Evolutionary conservation across 2,113 vertebrate species (phyloP).

Genomic region (Engraulis encrasicolus): DNA sequence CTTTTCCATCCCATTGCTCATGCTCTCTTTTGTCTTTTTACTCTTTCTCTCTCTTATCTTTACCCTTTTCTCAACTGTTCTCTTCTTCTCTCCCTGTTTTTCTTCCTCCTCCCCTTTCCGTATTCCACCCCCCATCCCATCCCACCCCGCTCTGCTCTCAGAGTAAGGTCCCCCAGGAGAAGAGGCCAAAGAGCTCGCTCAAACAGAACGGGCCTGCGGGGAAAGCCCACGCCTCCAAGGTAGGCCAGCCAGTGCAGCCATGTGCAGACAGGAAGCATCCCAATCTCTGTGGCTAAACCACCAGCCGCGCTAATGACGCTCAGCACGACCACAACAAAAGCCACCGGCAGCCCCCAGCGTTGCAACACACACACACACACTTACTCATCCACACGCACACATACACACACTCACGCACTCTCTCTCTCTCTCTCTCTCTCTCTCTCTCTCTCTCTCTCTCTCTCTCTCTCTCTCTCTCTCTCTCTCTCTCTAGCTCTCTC

Average conservation of each 20-base stretch:
- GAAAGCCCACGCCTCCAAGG: conserved; percentile 47
- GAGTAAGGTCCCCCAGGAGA: conserved; percentile 52
- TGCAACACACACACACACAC: too few species aligned
- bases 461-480: too few species aligned
- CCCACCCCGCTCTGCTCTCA: conserved; percentile 43
- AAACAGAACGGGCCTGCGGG: conserved; percentile 72
- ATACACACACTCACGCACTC: too few species aligned
- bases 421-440: too few species aligned
- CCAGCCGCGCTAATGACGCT: not conserved
- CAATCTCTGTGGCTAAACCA: not conserved
- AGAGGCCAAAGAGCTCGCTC: conserved; percentile 64
- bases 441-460: too few species aligned
- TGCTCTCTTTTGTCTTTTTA: not conserved
- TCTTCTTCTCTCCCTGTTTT: conserved; percentile 14
- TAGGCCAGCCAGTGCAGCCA: too few species aligned
- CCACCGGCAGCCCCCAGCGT: not conserved
- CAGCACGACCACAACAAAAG: not conserved
- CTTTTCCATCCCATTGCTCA: too few species aligned
- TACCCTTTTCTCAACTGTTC: conserved; percentile 11
- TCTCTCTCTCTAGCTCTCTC: too few species aligned
- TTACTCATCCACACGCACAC: too few species aligned
- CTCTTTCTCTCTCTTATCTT: not conserved
- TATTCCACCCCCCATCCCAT: too few species aligned
- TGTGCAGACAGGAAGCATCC: not conserved
- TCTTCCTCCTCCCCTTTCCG: not conserved